These are phyloP conservation scores for Eulacestoma nigropectus DNA, from an alignment of 2,113 vertebrate genomes.

Conservation along the genomic window DNA sequence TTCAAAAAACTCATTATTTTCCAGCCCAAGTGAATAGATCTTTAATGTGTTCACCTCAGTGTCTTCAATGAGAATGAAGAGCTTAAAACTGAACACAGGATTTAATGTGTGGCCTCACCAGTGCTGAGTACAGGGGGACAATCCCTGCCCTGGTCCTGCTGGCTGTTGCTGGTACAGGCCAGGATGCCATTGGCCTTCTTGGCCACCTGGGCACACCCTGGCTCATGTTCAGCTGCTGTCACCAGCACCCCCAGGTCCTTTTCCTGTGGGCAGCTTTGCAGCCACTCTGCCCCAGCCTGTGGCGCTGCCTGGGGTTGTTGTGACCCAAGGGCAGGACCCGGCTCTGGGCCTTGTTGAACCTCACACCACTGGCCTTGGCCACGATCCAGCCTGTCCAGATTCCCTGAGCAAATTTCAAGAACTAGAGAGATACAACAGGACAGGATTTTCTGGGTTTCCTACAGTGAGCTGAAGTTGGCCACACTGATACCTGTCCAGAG, in stretches of 20 bases:
- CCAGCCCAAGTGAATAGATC: not conserved
- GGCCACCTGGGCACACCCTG: not conserved
- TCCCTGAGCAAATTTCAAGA: not conserved
- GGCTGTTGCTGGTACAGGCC: not conserved
- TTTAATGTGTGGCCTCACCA: rapidly evolving
- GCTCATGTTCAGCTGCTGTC: not conserved
- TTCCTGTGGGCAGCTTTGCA: not conserved
- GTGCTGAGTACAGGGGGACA: rapidly evolving
- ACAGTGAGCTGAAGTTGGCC: not conserved
- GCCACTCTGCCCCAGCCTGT: not conserved
- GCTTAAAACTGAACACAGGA: not conserved
- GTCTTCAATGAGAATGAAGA: not conserved
- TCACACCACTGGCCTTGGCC: not conserved
- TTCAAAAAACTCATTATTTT: not conserved
- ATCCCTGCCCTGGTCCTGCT: not conserved
- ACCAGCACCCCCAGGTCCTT: not conserved
- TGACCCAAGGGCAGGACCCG: not conserved
- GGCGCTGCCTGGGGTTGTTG: not conserved
- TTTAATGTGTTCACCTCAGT: not conserved
- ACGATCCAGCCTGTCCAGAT: not conserved
- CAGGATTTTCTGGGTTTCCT: not conserved
- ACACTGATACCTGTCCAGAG: rapidly evolving
- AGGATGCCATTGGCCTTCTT: not conserved
- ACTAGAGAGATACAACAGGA: not conserved
- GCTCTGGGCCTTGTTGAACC: not conserved